Evolutionary conservation across 2,888 invertebrate genomes (phyloP).

Genomic region (Pasiphila rectangulata): DNA sequence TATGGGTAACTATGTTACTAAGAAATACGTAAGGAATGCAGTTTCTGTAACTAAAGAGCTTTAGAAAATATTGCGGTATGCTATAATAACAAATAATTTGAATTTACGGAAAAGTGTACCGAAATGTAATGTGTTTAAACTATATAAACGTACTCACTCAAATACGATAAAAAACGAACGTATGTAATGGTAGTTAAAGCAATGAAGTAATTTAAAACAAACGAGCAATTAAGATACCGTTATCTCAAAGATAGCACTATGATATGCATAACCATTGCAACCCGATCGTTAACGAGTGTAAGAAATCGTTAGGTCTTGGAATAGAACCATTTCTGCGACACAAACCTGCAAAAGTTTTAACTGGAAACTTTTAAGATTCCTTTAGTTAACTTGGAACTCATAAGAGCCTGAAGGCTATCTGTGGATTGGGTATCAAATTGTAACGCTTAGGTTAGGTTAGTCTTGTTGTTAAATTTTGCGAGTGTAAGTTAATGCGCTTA

Average conservation of each 20-base stretch:
- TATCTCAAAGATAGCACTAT: constrained; percentile 11
- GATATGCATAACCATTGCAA: constrained; percentile 7
- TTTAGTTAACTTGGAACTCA: background rate
- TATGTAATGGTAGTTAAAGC: background rate
- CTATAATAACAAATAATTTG: too few species aligned
- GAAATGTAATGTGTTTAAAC: too few species aligned
- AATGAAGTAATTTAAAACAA: constrained; percentile 14
- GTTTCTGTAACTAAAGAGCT: too few species aligned
- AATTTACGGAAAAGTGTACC: too few species aligned
- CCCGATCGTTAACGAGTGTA: constrained; percentile 14
- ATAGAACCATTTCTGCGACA: constrained; percentile 6
- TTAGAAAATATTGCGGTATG: too few species aligned
- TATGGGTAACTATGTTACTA: too few species aligned
- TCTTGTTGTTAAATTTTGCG: constrained; percentile 32
- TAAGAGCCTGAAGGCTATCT: constrained; percentile 3
- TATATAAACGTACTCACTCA: too few species aligned
- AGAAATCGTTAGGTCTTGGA: background rate
- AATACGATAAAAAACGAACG: too few species aligned
- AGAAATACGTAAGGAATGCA: too few species aligned
- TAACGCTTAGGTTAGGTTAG: constrained; percentile 11
- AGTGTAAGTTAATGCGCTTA: constrained; percentile 30
- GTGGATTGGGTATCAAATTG: constrained; percentile 12
- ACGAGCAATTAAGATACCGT: constrained; percentile 17
- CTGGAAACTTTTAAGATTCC: constrained; percentile 1
- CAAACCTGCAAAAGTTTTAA: constrained; percentile 3